A percentile compares a stretch with the other conserved stretches of the same genome.
phyloP scores from a whole-genome alignment of 2,113 vertebrate genomes.

The Lates calcarifer region DNA sequence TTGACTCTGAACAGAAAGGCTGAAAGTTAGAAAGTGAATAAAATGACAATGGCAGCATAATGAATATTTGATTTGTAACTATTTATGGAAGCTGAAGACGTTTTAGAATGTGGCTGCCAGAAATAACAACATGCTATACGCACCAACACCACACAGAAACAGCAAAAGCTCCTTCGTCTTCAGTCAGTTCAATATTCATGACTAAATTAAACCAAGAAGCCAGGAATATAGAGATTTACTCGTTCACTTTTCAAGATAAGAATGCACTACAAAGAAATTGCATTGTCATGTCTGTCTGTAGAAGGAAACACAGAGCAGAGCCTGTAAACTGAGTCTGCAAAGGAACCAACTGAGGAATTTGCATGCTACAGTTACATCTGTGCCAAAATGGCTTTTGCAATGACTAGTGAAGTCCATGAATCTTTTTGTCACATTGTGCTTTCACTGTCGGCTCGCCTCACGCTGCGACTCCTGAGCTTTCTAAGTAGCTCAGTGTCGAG shows the following conservation, averaged over 20 bases:
- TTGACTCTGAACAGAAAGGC: slow-evolving; percentile 41
- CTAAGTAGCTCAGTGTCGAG: slow-evolving; percentile 75
- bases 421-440: slow-evolving; percentile 71
- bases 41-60: slow-evolving; percentile 49
- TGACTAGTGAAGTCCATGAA: slow-evolving; percentile 68
- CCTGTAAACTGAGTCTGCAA: slow-evolving; percentile 36
- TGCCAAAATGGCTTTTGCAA: slow-evolving; percentile 62
- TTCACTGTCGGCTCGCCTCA: slow-evolving; percentile 64
- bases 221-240: slow-evolving; percentile 30
- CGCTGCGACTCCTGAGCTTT: slow-evolving; percentile 70
- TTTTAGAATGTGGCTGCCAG: slow-evolving; percentile 39
- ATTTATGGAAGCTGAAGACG: slow-evolving; percentile 61
- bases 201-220: slow-evolving; percentile 50
- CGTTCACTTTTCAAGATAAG: slow-evolving; percentile 54
- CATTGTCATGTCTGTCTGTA: slow-evolving; percentile 53
- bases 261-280: slow-evolving; percentile 49
- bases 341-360: slow-evolving; percentile 43
- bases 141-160: slow-evolving; percentile 5
- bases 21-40: slow-evolving; percentile 50
- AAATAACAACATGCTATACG: slow-evolving; percentile 38
- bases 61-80: slow-evolving; percentile 69
- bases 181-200: not conserved
- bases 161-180: slow-evolving; percentile 11
- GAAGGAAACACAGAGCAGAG: slow-evolving; percentile 36
- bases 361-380: slow-evolving; percentile 59